Evolutionary conservation across 53 echinoderm and acorn worm species (phyloP).

Genomic region (Actinopyga echinites): DNA sequence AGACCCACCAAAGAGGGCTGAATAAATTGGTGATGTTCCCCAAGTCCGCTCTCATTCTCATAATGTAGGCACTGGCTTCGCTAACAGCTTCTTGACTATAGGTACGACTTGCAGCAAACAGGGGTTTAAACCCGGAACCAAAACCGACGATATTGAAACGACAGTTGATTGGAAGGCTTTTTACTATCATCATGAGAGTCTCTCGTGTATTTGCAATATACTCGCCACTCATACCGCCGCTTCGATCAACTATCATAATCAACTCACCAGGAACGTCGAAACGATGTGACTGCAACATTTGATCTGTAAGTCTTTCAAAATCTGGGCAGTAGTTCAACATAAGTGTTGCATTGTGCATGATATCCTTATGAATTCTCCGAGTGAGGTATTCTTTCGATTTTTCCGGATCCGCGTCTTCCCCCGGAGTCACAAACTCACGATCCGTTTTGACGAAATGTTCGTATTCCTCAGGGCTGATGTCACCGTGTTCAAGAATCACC

Average conservation of each 20-base stretch:
- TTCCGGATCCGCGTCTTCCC: constrained; percentile 55
- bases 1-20: constrained; percentile 80
- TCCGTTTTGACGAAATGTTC: constrained; percentile 92
- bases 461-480: constrained; percentile 90
- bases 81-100: constrained; percentile 92
- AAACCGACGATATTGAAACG: constrained; percentile 95
- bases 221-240: constrained; percentile 96
- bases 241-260: constrained; percentile 87
- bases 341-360: constrained; percentile 95
- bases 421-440: constrained; percentile 68
- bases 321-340: constrained; percentile 98
- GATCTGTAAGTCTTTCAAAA: constrained; percentile 72
- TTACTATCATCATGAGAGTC: constrained; percentile 91
- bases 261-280: constrained; percentile 95
- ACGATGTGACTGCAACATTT: constrained; percentile 71
- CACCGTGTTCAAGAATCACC: constrained; percentile 94
- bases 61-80: constrained; percentile 85
- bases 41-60: constrained; percentile 91
- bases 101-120: constrained; percentile 85
- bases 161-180: constrained; percentile 89
- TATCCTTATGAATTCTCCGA: constrained; percentile 85
- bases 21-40: constrained; percentile 79
- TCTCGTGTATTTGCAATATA: constrained; percentile 96
- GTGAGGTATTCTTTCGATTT: constrained; percentile 61
- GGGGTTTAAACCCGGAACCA: constrained; percentile 88